Evolutionary conservation across 2,888 invertebrate species (phyloP), one percentile per base, ranked within the genome.

Genomic region (Cheilosia urbana): DNA sequence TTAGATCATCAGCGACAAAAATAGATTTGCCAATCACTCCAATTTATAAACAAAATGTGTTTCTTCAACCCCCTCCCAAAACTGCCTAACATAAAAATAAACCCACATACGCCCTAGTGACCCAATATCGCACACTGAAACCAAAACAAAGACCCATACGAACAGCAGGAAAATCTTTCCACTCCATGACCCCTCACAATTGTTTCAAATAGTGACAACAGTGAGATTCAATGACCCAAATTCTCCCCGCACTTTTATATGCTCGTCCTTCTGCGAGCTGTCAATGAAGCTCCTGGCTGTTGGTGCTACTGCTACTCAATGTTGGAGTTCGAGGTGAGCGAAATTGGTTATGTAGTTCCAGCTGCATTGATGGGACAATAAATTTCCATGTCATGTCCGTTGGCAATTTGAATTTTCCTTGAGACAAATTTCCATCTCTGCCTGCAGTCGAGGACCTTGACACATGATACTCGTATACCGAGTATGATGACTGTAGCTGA

Each of bases 91-190:
- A 63, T 11, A 21, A 42, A 77, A 77, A 77, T 62, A 51, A 78
- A 45, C 63, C 66, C 68, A 78, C 78, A 83, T 83, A 83, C 83
- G 83, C 83, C 68, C 83, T 57, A 78, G 78, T 83, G 49, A 78
- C 78, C 78, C 63, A 68, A 83, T 47, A 71, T 58, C 9, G 27
- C 30, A 9, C 21, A 11, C 2, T 40, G 11, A 21, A 62, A 21
- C 11, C 51, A 45, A 69, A 27, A 63, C 57, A 42, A 37, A 30
- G 58, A 60, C 3, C 3, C 13, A 45, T 7, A 6, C 15, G n/a
- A 45, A 24, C 11, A 51, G 13, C 21, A 15, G 5, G 5, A 15
- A 17, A 51, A 34, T 30, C 34, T 11, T 72, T 63, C 51, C 49
- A 68, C 66, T 49, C 55, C 34, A 21, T 24, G 53, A 42, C 60